These are phyloP conservation scores for Cherax quadricarinatus DNA, from an alignment of 1,140 invertebrate species.

Conservation along the genomic window DNA sequence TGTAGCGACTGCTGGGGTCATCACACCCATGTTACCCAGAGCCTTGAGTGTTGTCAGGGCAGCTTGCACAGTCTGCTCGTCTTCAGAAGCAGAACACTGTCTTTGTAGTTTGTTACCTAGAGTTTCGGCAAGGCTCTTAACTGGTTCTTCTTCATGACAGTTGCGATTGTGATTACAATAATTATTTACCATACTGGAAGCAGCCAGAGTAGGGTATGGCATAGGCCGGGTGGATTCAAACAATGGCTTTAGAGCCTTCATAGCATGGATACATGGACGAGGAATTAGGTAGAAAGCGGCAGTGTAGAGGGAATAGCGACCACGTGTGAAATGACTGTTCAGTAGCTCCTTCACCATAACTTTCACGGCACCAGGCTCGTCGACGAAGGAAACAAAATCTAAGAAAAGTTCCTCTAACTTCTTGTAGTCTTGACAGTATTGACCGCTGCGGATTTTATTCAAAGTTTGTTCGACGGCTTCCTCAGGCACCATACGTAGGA, in stretches of 20 bases:
- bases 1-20: constrained; percentile 29
- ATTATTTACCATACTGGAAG: constrained; percentile 36
- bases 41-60: constrained; percentile 42
- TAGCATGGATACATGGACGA: constrained; percentile 28
- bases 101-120: constrained; percentile 4
- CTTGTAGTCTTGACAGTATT: constrained; percentile 17
- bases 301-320: constrained; percentile 35
- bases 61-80: not conserved
- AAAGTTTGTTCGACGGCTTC: constrained; percentile 22
- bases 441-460: constrained; percentile 17
- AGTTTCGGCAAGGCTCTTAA: constrained; percentile 2
- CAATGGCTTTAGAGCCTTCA: constrained; percentile 46
- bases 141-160: constrained; percentile 25
- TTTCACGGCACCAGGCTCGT: constrained; percentile 29
- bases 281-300: constrained; percentile 35
- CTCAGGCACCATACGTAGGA: constrained; percentile 33
- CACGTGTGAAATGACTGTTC: not conserved
- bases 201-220: not conserved
- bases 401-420: constrained; percentile 46
- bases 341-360: constrained; percentile 53
- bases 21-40: constrained; percentile 53
- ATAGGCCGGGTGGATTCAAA: not conserved
- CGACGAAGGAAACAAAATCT: constrained; percentile 44
- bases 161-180: constrained; percentile 42
- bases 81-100: constrained; percentile 9